Evolutionary conservation across 2,797 vertebrate genomes (phyloP).

Genomic region (Remorina albescens): DNA sequence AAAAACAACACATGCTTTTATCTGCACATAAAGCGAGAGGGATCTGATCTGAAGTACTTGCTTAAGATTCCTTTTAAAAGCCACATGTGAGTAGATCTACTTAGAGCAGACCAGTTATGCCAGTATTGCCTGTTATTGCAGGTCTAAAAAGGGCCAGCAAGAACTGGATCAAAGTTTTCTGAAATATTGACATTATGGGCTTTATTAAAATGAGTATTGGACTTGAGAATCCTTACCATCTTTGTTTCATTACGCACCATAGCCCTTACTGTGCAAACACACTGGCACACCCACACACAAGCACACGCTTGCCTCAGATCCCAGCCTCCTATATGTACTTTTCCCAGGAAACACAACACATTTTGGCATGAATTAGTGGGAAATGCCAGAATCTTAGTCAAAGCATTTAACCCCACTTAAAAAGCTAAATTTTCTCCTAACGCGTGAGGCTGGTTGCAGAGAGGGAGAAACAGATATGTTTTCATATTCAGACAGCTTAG

Average conservation of each 20-base stretch:
- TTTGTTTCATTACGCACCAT: neutral
- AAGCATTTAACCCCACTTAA: neutral
- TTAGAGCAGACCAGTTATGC: too few species aligned
- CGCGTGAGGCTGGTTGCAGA: neutral
- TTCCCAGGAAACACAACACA: neutral
- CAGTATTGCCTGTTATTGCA: too few species aligned
- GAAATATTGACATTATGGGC: too few species aligned
- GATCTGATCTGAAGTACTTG: too few species aligned
- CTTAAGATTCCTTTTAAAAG: too few species aligned
- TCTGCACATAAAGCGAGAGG: too few species aligned
- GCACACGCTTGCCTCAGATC: neutral
- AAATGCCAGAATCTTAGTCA: slow-evolving; percentile 3
- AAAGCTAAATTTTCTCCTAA: slow-evolving; percentile 6
- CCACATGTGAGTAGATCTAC: too few species aligned
- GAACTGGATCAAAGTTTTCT: too few species aligned
- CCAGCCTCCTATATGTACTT: neutral
- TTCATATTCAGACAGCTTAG: slow-evolving; percentile 32
- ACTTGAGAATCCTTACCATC: neutral
- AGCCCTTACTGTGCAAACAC: neutral
- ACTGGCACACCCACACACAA: neutral
- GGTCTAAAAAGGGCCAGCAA: too few species aligned
- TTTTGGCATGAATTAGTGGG: slow-evolving; percentile 8
- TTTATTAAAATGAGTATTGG: too few species aligned
- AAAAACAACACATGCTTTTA: too few species aligned
- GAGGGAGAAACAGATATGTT: neutral